Percentiles rank a stretch among this genome's conserved stretches.
Conservation (phyloP, 2,797 vertebrate genomes). For the Melanotaenia maccullochi region DNA sequence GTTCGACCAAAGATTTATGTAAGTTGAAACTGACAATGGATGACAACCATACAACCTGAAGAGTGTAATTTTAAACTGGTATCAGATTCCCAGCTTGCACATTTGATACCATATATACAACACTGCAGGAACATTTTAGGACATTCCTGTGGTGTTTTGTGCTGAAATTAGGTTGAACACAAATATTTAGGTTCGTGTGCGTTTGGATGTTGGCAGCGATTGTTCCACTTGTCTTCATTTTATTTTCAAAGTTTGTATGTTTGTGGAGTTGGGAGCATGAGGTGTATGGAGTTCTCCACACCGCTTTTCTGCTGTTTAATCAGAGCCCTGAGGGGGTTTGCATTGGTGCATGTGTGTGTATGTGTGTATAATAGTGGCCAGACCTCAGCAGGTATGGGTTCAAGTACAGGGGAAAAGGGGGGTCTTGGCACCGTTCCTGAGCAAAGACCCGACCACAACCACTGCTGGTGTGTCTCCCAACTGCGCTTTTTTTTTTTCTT, state of each 20-base stretch:
- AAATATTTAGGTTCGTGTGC: slow-evolving; percentile 53
- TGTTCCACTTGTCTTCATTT: slow-evolving; percentile 25
- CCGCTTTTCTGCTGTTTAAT: slow-evolving; percentile 53
- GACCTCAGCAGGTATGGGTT: slow-evolving; percentile 76
- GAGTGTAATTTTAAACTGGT: slow-evolving; percentile 59
- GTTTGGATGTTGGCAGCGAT: slow-evolving; percentile 39
- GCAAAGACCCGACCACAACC: slow-evolving; percentile 59
- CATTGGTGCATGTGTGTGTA: slow-evolving; percentile 53
- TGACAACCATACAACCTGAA: slow-evolving; percentile 41
- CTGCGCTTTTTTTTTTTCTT: slow-evolving; percentile 25
- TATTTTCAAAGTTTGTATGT: slow-evolving; percentile 11
- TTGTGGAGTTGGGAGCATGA: slow-evolving; percentile 33
- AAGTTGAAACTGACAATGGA: slow-evolving; percentile 50
- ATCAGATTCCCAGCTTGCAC: slow-evolving; percentile 41
- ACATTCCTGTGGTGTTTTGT: slow-evolving; percentile 51
- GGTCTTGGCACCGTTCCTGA: slow-evolving; percentile 61
- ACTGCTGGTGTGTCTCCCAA: slow-evolving; percentile 27
- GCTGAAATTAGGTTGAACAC: slow-evolving; percentile 40
- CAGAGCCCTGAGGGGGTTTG: slow-evolving; percentile 59
- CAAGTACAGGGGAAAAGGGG: slow-evolving; percentile 43
- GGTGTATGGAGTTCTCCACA: slow-evolving; percentile 47
- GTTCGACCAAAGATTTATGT: slow-evolving; percentile 55
- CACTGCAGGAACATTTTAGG: slow-evolving; percentile 46
- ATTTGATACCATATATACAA: slow-evolving; percentile 59
- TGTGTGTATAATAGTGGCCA: slow-evolving; percentile 57